Evolutionary conservation across 2,888 invertebrate genomes (phyloP), one percentile per base, ranked within the genome.

Genomic region (Melanostoma mellinum): DNA sequence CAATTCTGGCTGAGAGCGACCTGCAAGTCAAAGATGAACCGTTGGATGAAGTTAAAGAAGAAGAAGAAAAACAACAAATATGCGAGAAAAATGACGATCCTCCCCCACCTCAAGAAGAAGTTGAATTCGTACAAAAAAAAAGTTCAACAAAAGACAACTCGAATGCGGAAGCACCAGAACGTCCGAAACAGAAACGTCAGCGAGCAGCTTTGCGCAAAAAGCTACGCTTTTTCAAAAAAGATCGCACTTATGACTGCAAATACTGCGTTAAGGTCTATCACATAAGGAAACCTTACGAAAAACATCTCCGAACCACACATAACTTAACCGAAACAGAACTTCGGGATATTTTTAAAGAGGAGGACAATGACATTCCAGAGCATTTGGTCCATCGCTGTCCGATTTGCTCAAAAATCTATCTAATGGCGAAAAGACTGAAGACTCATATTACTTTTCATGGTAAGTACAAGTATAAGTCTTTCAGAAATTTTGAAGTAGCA

Each of bases 251-350:
- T 87, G 85, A 89, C 73, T 91, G 91, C 73, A 87, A 88, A 4
- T 86, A 88, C 50, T 91, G 91, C 63, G 88, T 90, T 0, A 90
- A 91, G 77, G 88, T 90, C 33, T 91, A 91, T 77, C 88, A 90
- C 48, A 89, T 91, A 56, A 88, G 89, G 3, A 90, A 90, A 53
- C 89, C 90, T 0, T 90, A 89, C 68, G 89, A 90, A 38, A 89
- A 89, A 32, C 91, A 91, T 86, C 85, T 91, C 44, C 87, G 88
- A 6, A 88, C 88, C 3, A 89, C 90, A 65, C 91, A 91, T 77
- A 87, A 88, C 30, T 79, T 88, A 6, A 74, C 75, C 8, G 89
- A 89, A 30, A 84, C 87, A 1, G 88, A 88, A 6, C 87, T 91
- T 3, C 88, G 87, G 35, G 88, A 89, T 5, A 79, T 88, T 5